These are phyloP conservation scores for Moxostoma hubbsi DNA, from an alignment of 2,797 vertebrate species.

Conservation along the genomic window DNA sequence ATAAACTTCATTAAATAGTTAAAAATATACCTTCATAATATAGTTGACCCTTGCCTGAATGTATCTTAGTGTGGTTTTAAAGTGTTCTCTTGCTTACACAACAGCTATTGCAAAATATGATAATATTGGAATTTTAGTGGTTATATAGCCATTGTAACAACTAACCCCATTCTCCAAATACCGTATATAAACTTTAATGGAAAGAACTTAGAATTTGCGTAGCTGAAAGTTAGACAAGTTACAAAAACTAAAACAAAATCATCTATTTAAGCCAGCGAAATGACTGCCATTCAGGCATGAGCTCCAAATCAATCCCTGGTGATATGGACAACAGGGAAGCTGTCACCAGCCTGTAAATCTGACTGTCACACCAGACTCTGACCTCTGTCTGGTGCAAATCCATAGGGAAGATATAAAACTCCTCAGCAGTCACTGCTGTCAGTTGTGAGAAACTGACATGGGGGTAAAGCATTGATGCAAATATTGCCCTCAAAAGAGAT, in stretches of 20 bases:
- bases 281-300: slow-evolving; percentile 37
- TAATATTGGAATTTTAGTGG: no score
- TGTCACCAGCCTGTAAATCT: slow-evolving; percentile 53
- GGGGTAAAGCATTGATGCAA: slow-evolving; percentile 36
- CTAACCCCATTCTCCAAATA: no score
- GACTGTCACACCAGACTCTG: slow-evolving; percentile 55
- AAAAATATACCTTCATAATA: no score
- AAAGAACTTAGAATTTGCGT: not conserved
- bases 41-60: not conserved
- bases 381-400: slow-evolving; percentile 58
- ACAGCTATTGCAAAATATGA: no score
- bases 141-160: no score
- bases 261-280: slow-evolving; percentile 41
- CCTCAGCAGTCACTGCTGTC: slow-evolving; percentile 45
- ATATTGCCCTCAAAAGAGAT: slow-evolving; percentile 21
- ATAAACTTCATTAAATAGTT: slow-evolving; percentile 8
- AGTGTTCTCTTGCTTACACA: slow-evolving; percentile 25
- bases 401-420: slow-evolving; percentile 48
- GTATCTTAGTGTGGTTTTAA: slow-evolving; percentile 38
- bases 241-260: not conserved
- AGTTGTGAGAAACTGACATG: slow-evolving; percentile 41
- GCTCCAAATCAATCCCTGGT: slow-evolving; percentile 36
- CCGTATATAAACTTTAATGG: no score
- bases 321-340: slow-evolving; percentile 48
- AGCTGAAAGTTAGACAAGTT: no score